A percentile compares a stretch with the other conserved stretches of the same genome.
Conservation (phyloP, 2,113 vertebrate species). For the Lonchura striata region DNA sequence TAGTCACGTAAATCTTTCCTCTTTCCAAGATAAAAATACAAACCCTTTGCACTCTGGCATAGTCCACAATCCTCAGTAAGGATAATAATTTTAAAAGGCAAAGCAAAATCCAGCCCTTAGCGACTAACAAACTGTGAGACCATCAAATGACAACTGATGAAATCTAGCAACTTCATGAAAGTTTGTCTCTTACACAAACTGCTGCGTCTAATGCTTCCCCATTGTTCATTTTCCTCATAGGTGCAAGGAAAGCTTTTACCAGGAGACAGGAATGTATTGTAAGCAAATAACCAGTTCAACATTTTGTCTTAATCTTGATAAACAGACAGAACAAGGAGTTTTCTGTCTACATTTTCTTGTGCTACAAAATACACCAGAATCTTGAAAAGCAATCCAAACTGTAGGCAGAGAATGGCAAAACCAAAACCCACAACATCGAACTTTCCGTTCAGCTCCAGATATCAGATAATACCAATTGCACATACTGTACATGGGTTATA, state of each 20-base stretch:
- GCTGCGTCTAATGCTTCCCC: background rate
- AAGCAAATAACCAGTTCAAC: background rate
- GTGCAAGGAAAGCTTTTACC: background rate
- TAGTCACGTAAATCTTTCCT: background rate
- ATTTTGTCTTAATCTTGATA: background rate
- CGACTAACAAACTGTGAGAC: background rate
- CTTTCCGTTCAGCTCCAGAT: background rate
- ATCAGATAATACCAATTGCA: background rate
- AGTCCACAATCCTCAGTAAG: background rate
- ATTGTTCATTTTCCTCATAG: background rate
- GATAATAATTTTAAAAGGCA: background rate
- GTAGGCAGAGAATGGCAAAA: background rate
- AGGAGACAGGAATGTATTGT: background rate
- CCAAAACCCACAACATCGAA: background rate
- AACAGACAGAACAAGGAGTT: background rate
- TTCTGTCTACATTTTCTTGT: background rate
- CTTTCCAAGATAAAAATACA: background rate
- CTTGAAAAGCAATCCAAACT: background rate
- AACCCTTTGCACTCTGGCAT: background rate
- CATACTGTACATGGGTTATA: background rate
- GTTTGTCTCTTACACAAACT: background rate
- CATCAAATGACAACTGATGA: background rate
- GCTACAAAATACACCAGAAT: background rate
- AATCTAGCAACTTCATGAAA: background rate
- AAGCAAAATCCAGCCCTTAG: background rate